Evolutionary conservation across 2,888 invertebrate genomes (phyloP).

Genomic region (Andrena fulva): DNA sequence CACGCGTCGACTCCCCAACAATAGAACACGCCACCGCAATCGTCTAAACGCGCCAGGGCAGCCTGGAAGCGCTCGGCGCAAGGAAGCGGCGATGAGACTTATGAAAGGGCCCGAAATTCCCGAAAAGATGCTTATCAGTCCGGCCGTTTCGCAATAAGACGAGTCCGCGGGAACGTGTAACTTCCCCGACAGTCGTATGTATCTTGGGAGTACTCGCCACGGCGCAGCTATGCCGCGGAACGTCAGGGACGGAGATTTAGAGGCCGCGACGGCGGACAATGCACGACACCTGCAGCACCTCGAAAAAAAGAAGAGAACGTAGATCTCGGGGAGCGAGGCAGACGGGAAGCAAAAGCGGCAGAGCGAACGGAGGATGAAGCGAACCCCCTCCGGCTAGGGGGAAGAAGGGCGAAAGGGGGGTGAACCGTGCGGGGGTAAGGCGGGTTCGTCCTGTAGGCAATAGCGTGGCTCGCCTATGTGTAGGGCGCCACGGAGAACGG

Average conservation of each 20-base stretch:
- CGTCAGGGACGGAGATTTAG: constrained; percentile 80
- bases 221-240: constrained; percentile 75
- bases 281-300: constrained; percentile 81
- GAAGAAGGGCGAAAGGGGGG: constrained; percentile 10
- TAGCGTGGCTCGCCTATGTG: constrained; percentile 58
- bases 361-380: constrained; percentile 14
- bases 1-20: background rate
- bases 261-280: constrained; percentile 81
- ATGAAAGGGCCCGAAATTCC: constrained; percentile 72
- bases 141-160: constrained; percentile 67
- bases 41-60: background rate
- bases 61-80: background rate
- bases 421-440: constrained; percentile 25
- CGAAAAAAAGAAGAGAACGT: constrained; percentile 59
- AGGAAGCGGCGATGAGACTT: constrained; percentile 63
- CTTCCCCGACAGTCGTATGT: constrained; percentile 73
- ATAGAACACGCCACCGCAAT: background rate
- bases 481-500: constrained; percentile 51
- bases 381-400: constrained; percentile 20
- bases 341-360: constrained; percentile 30
- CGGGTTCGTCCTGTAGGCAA: constrained; percentile 56
- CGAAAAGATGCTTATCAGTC: constrained; percentile 71
- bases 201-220: constrained; percentile 75
- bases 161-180: constrained; percentile 70
- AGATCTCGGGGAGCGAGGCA: constrained; percentile 18